Base-by-base conservation (phyloP, 53 echinoderm and acorn worm genomes). In the Echinometra lucunter region DNA sequence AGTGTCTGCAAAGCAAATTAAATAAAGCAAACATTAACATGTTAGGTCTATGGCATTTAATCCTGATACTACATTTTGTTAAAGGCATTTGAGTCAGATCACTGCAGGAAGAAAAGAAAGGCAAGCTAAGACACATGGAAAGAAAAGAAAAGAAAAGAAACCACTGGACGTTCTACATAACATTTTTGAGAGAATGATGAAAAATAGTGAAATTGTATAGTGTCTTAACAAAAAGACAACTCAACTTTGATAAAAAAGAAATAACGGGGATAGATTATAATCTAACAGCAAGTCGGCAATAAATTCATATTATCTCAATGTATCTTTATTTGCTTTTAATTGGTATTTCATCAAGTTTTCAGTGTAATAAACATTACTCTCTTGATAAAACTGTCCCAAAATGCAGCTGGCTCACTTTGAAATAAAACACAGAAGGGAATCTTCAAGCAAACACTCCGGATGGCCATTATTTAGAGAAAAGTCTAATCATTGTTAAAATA, bases 1-100 rank as follows among this genome's bases (percentile, higher is more conserved):
- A 44, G 82, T 44, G 1, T 94, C 94, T 94, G 94, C 66, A 94
- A 94, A 78, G 75, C 49, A 93, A 93, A 55, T 70, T 85, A 49
- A 60, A 90, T 69, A 67, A 91, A 45, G 90, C 63, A 60, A 21
- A 63, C 37, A 90, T 91, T 70, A 91, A 63, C 44, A 72, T 37
- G 37, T 37, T 63, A 90, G 44, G 82, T 21, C 44, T 82, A 18
- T 3, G 21, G 23, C 82, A 42, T 44, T 40, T 35, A 34, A 12
- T 30, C 30, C 72, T 72, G 1, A 28, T 72, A 72, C 32, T 72
- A 32, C 40, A 85, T 2, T 47, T n/a, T 28, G 49, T 28, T 85
- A n/a, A 85, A 44, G 28, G 49, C 49, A 49, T 85, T 34, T 85
- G 12, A 49, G 7, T 85, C 1, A 45, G n/a, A 53, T 81, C 28